These are phyloP conservation scores for Bubo blakistoni DNA, from an alignment of 2,113 vertebrate species.

Conservation along the genomic window DNA sequence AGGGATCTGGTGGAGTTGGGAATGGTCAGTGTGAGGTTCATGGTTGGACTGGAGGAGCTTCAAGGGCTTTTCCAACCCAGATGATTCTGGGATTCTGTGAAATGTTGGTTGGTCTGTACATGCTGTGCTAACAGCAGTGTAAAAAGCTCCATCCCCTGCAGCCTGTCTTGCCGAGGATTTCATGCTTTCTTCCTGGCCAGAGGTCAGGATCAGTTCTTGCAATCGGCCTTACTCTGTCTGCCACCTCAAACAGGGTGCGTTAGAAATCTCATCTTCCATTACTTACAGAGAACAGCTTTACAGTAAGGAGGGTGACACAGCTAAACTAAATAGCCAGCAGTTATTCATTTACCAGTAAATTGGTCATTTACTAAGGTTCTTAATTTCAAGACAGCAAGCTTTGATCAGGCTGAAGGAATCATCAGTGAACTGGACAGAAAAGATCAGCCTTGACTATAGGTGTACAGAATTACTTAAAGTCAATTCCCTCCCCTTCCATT, in stretches of 20 bases:
- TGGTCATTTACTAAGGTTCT: not conserved
- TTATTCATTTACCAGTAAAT: not conserved
- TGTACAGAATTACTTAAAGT: not conserved
- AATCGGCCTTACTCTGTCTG: not conserved
- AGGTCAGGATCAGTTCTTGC: not conserved
- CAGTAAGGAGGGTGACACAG: not conserved
- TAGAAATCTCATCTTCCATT: not conserved
- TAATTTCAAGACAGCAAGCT: not conserved
- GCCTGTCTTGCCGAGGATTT: fast-evolving
- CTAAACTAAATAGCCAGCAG: not conserved
- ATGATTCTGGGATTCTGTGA: too few relatives aligned
- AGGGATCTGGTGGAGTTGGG: too few relatives aligned
- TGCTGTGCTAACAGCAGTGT: not conserved
- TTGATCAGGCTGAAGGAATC: not conserved
- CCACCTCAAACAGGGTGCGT: not conserved
- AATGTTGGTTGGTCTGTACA: not conserved
- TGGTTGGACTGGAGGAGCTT: too few relatives aligned
- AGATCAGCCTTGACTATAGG: not conserved
- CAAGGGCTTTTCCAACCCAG: too few relatives aligned
- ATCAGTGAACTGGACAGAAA: not conserved
- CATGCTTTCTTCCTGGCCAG: too few relatives aligned
- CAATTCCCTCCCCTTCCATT: not conserved
- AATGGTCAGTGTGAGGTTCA: too few relatives aligned
- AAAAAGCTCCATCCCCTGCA: not conserved
- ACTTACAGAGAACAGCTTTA: not conserved